These are phyloP conservation scores for Deilephila elpenor DNA, from an alignment of 2,888 invertebrate genomes.

Conservation along the genomic window DNA sequence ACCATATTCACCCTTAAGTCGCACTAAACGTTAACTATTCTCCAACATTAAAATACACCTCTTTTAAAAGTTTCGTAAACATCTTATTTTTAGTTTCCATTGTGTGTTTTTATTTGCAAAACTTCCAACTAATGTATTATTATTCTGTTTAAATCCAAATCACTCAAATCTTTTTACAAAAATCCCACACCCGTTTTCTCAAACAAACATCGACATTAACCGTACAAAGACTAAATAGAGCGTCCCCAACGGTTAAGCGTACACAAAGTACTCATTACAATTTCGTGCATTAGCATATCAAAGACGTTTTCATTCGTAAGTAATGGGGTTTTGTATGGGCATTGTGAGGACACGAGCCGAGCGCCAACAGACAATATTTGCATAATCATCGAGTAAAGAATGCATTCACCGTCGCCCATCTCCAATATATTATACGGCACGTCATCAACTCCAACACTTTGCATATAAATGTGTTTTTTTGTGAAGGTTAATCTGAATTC, in stretches of 20 bases:
- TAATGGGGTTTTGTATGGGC: conserved; percentile 50
- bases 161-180: not conserved
- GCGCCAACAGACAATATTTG: conserved; percentile 68
- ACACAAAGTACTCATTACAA: conserved; percentile 37
- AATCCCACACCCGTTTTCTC: not conserved
- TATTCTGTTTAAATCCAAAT: not conserved
- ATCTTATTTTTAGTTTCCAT: no score
- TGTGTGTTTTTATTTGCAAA: no score
- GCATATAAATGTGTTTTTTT: not conserved
- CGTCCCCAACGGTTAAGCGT: conserved; percentile 10
- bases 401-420: conserved; percentile 50
- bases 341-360: conserved; percentile 50
- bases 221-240: not conserved
- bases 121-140: not conserved
- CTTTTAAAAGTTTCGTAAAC: no score
- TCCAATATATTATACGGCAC: conserved; percentile 52
- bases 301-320: conserved; percentile 58
- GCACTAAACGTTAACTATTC: no score
- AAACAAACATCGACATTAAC: not conserved
- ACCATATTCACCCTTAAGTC: no score
- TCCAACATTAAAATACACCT: no score
- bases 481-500: not conserved
- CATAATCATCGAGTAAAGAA: conserved; percentile 70
- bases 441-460: conserved; percentile 36
- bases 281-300: conserved; percentile 61